Base-by-base conservation (phyloP, 2,113 vertebrate species). In the Chaetura pelagica region DNA sequence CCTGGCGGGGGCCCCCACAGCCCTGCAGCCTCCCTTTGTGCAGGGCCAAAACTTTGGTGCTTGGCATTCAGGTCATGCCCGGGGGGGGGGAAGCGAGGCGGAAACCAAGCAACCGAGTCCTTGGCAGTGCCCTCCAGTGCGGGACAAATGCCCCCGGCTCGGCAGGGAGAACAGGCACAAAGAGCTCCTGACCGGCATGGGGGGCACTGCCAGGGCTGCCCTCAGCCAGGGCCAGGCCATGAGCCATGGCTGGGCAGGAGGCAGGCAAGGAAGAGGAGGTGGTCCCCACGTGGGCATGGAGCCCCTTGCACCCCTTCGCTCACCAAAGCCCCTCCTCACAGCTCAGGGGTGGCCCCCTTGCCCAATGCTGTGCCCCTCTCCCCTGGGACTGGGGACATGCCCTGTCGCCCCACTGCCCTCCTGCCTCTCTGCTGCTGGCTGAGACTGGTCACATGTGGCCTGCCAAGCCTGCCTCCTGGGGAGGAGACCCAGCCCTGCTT, bases 41-140 rank as follows among this genome's bases (percentile, higher is more conserved):
- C 92, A 4, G 17, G 46, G 83, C 94, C 84, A 91, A 92, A 42
- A 54, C 93, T 91, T 92, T 94, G 91, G 85, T 55, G 3, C 87
- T 97, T 95, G 95, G 93, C 96, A 96, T 96, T 96, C 96, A 93
- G 73, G 92, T 91, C 91, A 49, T 91, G 91, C 72, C 0, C 15
- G 93, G 87, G 55, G 90, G 93, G 87, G 55, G 90, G 90, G 69
- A n/a, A 87, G 61, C 3, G 58, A 92, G 92, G 86, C 34, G 18
- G 96, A 96, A 97, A 95, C 97, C 96, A 96, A 82, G 95, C 95
- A 95, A 95, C 95, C 32, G 2, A 94, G 72, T 93, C 93, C 90
- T 97, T 97, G 97, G 97, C 97, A 97, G 83, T 90, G 94, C 89
- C 94, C 61, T 20, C 54, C 73, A 62, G 67, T 0, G 13, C 10